Base-by-base conservation (phyloP, 2,113 vertebrate species). In the Tupaia tana region DNA sequence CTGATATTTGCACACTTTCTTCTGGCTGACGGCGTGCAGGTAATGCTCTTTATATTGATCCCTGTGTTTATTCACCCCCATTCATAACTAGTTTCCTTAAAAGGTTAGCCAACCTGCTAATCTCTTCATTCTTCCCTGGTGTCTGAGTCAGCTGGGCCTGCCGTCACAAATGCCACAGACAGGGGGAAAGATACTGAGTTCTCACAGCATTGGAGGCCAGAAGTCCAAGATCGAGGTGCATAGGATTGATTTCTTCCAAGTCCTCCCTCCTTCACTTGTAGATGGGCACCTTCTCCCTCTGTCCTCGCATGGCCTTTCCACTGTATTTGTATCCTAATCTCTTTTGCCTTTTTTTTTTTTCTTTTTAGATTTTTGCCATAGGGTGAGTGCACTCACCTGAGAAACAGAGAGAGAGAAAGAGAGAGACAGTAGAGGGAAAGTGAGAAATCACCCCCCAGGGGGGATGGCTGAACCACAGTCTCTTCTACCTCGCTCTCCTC, bases 1-100 rank as follows among this genome's bases (percentile, higher is more conserved):
- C 95, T 98, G n/a, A 96, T 99, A 56, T 95, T 97, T 8, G 83
- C 90, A 7, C 93, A 96, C 93, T 94, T 97, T 89, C 98, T 97
- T 71, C 29, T 96, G 9, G 52, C 56, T 7, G 2, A n/a, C 15
- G 61, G 79, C 97, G 79, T 97, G 85, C 64, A 98, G 98, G 97
- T 98, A 91, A 73, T 25, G n/a, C 58, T 69, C 52, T 70, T n/a
- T 6, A 15, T 34, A 7, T 16, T 43, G 22, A 58, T 43, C 52
- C 29, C 34, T 61, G 16, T 84, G 82, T 52, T 70, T 34, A 5
- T 27, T 24, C 1, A 25, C 69, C 29, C 75, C 15, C 54, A 34
- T n/a, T 63, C 2, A 1, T 52, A n/a, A 31, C 67, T 11, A 24
- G 64, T 59, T 90, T 88, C 56, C 27, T 86, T 84, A 82, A 78